These are phyloP conservation scores for Yponomeuta evonymella DNA, from an alignment of 2,888 invertebrate species.

Conservation along the genomic window DNA sequence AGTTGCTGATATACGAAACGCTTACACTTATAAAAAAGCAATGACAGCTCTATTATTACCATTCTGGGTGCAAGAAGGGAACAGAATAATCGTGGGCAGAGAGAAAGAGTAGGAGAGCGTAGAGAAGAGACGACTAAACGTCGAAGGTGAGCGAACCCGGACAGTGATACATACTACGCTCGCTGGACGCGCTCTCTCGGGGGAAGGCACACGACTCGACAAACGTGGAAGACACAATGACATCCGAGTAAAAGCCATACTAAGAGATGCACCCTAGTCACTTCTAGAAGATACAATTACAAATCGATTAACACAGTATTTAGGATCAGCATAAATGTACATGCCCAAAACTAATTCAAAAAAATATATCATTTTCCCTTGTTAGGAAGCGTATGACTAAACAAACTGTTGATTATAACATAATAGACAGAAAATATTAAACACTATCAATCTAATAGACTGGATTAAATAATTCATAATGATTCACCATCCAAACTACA, in stretches of 20 bases:
- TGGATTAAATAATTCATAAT: constrained; percentile 57
- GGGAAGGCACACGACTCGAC: constrained; percentile 43
- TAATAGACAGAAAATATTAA: constrained; percentile 52
- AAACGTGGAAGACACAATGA: constrained; percentile 59
- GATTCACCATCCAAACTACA: constrained; percentile 65
- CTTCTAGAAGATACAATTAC: constrained; percentile 56
- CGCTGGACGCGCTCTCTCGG: not conserved
- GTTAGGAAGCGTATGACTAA: constrained; percentile 72
- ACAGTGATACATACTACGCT: not conserved
- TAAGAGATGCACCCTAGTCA: constrained; percentile 70
- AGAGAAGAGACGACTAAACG: constrained; percentile 13
- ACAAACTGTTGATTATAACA: constrained; percentile 54
- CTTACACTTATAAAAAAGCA: constrained; percentile 72
- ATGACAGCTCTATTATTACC: constrained; percentile 76
- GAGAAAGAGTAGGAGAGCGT: constrained; percentile 10
- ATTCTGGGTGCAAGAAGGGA: constrained; percentile 37
- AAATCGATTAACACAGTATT: constrained; percentile 50
- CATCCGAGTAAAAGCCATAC: constrained; percentile 64
- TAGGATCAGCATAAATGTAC: constrained; percentile 66
- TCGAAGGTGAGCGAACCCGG: constrained; percentile 14
- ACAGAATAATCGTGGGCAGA: constrained; percentile 14
- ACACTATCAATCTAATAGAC: constrained; percentile 55
- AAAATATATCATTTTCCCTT: constrained; percentile 63
- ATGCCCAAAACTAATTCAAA: constrained; percentile 68
- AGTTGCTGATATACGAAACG: constrained; percentile 71